Evolutionary conservation across 2,888 invertebrate species (phyloP), one percentile per base, ranked within the genome.

Genomic region (Spodoptera picta): DNA sequence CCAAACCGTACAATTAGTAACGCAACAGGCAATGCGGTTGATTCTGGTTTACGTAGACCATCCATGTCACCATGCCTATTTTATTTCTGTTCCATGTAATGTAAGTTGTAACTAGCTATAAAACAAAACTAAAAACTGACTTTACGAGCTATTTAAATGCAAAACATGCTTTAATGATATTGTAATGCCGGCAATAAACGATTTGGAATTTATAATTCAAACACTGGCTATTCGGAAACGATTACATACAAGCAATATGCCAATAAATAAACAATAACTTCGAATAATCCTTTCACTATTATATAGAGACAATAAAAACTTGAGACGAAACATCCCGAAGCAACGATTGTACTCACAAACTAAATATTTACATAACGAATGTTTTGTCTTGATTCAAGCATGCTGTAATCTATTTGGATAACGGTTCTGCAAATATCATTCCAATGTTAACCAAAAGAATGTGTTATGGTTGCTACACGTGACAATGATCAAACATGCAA

Each of bases 311-410:
- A 56, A 61, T 65, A 54, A 56, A 43, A 43, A 71, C 43, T 46
- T 45, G 50, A 74, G 42, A 60, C 46, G 47, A 50, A 49, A 55
- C 62, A 45, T 31, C 43, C 42, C 48, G 31, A 62, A 50, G 64
- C 57, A 47, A 57, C 61, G 60, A 73, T 66, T 68, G 64, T 64
- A 69, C 41, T 61, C 52, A 52, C 57, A 70, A 53, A 73, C 51
- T 54, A 65, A 73, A 77, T 68, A 77, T 80, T 80, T 73, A 77
- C 80, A 44, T 51, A 27, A 50, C 55, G 12, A 65, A 31, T 63
- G 58, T 60, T 61, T 72, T 67, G 61, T 65, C 47, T 66, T 49
- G 45, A 62, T 51, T 50, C 31, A 59, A 54, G 52, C 49, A 66
- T 66, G 63, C 52, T 62, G 58, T 56, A 61, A 77, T 60, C 53